These are phyloP conservation scores for Pherbina coryleti DNA, from an alignment of 2,888 invertebrate species.

Conservation along the genomic window DNA sequence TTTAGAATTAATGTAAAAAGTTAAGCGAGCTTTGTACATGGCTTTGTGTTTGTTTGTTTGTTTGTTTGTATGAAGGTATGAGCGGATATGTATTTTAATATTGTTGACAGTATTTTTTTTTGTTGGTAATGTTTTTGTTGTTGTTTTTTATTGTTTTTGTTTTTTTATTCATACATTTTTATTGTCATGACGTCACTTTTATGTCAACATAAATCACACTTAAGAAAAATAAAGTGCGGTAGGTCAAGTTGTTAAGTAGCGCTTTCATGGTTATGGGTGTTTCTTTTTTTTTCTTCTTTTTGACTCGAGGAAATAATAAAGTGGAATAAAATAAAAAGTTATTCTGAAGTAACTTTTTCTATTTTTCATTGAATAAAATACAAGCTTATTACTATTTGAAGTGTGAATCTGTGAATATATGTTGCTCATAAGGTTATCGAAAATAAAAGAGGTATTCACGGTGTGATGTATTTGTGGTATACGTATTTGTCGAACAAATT, in stretches of 20 bases:
- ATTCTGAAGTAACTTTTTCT: background rate
- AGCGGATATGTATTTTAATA: background rate
- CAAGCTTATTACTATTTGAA: too few relatives aligned
- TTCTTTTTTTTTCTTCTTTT: background rate
- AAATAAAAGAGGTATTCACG: too few relatives aligned
- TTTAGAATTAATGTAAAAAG: background rate
- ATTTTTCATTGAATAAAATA: too few relatives aligned
- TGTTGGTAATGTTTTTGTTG: background rate
- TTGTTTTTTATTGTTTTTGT: background rate
- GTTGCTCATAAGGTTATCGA: too few relatives aligned
- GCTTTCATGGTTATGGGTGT: slow-evolving; percentile 36
- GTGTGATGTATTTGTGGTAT: too few relatives aligned
- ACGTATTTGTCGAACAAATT: too few relatives aligned
- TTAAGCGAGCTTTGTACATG: background rate
- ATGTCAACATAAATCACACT: slow-evolving; percentile 44
- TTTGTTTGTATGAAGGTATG: background rate
- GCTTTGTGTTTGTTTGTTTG: background rate
- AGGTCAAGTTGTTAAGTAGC: slow-evolving; percentile 56
- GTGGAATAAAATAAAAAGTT: background rate
- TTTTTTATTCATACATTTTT: background rate
- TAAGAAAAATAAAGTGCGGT: slow-evolving; percentile 60
- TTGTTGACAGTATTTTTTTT: background rate
- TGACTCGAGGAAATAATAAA: background rate
- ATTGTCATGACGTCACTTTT: slow-evolving; percentile 6
- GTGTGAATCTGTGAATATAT: too few relatives aligned